A percentile compares a stretch with the other conserved stretches of the same genome.
Evolutionary conservation across 2,797 vertebrate genomes (phyloP).

Genomic region (Anabacerthia variegaticeps): DNA sequence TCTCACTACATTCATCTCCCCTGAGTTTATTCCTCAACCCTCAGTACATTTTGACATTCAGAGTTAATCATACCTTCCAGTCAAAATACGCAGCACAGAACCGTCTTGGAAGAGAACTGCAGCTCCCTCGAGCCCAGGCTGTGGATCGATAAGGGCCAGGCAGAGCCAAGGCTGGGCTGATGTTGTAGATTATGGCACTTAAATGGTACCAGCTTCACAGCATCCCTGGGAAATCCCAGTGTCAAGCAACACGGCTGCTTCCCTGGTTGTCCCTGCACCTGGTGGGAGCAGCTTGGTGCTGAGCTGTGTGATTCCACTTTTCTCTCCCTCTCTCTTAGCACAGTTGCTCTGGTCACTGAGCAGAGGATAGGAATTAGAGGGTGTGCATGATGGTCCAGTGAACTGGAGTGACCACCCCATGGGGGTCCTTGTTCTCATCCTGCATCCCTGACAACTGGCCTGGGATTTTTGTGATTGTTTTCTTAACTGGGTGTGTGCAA

Average conservation of each 20-base stretch:
- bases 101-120: not conserved
- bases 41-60: conserved; percentile 40
- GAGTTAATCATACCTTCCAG: conserved; percentile 44
- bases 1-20: conserved; percentile 38
- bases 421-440: not conserved
- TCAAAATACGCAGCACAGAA: not conserved
- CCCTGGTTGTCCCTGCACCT: not conserved
- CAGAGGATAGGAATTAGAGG: not conserved
- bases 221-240: not conserved
- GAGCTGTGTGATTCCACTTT: not conserved
- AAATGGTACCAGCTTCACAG: not conserved
- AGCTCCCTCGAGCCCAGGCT: not conserved
- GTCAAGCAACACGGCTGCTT: not conserved
- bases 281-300: not conserved
- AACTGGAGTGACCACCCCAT: not conserved
- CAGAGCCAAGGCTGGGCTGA: not conserved
- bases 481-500: not conserved
- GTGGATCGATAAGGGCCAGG: rapidly evolving
- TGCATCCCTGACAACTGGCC: not conserved
- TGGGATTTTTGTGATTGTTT: not conserved
- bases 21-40: conserved; percentile 48
- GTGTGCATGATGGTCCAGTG: not conserved
- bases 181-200: not conserved
- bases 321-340: not conserved
- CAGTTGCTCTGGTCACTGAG: not conserved